Evolutionary conservation across 2,888 invertebrate species (phyloP).

Genomic region (Toxonevra muliebris): DNA sequence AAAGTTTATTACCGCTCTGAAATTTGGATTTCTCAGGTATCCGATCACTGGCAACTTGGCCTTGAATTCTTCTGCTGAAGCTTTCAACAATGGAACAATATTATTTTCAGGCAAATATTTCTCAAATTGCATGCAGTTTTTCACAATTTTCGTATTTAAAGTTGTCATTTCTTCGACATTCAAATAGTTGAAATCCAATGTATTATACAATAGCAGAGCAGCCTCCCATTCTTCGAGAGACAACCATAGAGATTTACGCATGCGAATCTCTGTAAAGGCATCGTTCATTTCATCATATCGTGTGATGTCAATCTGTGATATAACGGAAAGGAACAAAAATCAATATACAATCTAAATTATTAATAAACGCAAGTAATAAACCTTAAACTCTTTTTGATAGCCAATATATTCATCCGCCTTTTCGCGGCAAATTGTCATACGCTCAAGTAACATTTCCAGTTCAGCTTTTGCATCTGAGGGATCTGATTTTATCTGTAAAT

Average conservation of each 20-base stretch:
- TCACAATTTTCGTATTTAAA: conserved; percentile 73
- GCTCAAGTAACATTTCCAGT: conserved; percentile 72
- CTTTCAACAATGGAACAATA: conserved; percentile 79
- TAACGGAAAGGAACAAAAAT: neutral
- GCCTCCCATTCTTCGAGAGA: conserved; percentile 80
- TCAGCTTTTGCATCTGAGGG: conserved; percentile 72
- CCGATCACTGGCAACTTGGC: conserved; percentile 83
- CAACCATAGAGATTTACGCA: conserved; percentile 83
- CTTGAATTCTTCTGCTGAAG: conserved; percentile 80
- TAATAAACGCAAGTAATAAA: conserved; percentile 51
- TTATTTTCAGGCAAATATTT: conserved; percentile 85
- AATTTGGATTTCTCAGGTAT: conserved; percentile 80
- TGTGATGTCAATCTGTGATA: conserved; percentile 79
- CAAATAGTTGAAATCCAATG: conserved; percentile 63
- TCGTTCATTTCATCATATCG: conserved; percentile 84
- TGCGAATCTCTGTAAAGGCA: conserved; percentile 79
- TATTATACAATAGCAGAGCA: conserved; percentile 73
- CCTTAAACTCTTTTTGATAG: conserved; percentile 87
- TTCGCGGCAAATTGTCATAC: conserved; percentile 72
- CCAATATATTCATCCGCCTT: conserved; percentile 78
- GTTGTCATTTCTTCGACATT: conserved; percentile 78
- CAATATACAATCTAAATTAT: neutral
- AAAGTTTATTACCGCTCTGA: conserved; percentile 69
- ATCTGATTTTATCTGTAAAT: conserved; percentile 75
- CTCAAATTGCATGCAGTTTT: conserved; percentile 80